These are phyloP conservation scores for Tenthredo mesomela DNA, from an alignment of 2,888 invertebrate species.

Conservation along the genomic window DNA sequence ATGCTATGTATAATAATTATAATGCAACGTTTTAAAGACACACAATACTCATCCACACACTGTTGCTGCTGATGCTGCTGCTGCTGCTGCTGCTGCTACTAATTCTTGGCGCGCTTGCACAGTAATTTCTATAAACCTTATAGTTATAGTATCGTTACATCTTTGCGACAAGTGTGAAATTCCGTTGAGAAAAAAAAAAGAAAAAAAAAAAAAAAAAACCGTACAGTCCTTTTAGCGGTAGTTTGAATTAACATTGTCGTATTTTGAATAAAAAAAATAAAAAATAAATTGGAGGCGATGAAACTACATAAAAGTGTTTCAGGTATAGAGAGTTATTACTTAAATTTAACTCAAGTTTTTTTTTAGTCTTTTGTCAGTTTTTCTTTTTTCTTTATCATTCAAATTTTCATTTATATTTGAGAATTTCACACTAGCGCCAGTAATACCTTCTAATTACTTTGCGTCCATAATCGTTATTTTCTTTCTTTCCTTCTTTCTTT, in stretches of 20 bases:
- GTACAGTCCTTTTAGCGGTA: not conserved
- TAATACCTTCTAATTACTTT: slow-evolving; percentile 29
- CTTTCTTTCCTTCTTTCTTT: slow-evolving; percentile 60
- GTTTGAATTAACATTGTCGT: not conserved
- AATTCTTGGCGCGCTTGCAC: slow-evolving; percentile 63
- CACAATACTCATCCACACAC: slow-evolving; percentile 73
- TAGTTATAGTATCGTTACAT: not conserved
- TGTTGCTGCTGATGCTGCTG: not conserved
- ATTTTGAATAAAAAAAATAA: not conserved
- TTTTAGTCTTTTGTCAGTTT: not conserved
- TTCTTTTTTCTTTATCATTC: not conserved
- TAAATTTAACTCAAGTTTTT: no score
- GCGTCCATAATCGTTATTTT: slow-evolving; percentile 47
- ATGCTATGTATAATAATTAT: slow-evolving; percentile 78
- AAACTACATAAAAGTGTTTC: not conserved
- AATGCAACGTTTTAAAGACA: slow-evolving; percentile 76
- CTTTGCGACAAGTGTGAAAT: slow-evolving; percentile 46
- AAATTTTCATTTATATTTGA: not conserved
- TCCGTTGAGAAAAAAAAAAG: not conserved
- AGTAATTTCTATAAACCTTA: slow-evolving; percentile 12
- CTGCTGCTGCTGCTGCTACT: not conserved
- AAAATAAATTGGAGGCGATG: not conserved
- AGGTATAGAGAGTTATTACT: not conserved
- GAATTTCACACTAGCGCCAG: slow-evolving; percentile 39
- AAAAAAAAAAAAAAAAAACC: slow-evolving; percentile 56